These are phyloP conservation scores for Prenolepis imparis DNA, from an alignment of 2,888 invertebrate species.

Conservation along the genomic window DNA sequence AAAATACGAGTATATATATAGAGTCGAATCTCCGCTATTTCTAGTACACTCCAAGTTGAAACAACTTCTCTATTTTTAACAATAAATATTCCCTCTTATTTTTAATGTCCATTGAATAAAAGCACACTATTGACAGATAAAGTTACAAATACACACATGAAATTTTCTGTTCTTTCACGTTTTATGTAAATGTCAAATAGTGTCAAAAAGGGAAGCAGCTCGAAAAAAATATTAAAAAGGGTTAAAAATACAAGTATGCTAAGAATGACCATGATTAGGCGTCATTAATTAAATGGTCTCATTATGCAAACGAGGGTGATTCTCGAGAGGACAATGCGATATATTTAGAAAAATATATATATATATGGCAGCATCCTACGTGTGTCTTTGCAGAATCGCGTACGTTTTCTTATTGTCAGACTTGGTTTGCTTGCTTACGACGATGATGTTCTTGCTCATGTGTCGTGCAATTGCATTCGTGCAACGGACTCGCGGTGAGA, in stretches of 20 bases:
- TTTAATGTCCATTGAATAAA: not conserved
- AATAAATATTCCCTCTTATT: too few relatives aligned
- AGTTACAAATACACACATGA: not conserved
- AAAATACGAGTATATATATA: not conserved
- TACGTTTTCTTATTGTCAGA: slow-evolving; percentile 52
- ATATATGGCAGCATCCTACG: slow-evolving; percentile 50
- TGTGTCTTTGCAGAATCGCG: slow-evolving; percentile 38
- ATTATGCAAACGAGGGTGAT: not conserved
- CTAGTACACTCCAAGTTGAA: too few relatives aligned
- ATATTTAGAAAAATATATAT: slow-evolving; percentile 54
- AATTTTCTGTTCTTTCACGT: not conserved
- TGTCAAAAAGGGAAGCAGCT: not conserved
- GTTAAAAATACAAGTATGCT: not conserved
- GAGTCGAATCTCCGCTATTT: not conserved
- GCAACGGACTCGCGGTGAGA: slow-evolving; percentile 26
- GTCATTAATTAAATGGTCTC: slow-evolving; percentile 47
- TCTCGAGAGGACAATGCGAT: slow-evolving; percentile 46
- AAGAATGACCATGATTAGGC: not conserved
- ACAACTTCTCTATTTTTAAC: too few relatives aligned
- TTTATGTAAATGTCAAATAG: not conserved
- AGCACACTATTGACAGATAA: not conserved
- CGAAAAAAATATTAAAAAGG: not conserved
- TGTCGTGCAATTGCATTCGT: not conserved
- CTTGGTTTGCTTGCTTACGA: not conserved
- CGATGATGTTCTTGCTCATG: slow-evolving; percentile 33